Conservation (phyloP, 2,797 vertebrate genomes). For the Gila robusta region DNA sequence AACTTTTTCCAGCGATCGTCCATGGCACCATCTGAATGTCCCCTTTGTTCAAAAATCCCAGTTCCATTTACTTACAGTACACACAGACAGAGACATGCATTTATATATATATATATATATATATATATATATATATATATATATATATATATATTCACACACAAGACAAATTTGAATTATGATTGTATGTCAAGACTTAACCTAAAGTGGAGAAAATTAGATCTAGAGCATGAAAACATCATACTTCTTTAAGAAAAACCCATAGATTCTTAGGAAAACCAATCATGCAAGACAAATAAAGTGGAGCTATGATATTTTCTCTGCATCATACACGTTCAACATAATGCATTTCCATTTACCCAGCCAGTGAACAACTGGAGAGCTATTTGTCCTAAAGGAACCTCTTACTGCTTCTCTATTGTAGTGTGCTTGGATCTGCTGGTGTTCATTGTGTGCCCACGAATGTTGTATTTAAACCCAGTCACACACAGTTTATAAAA, state of each 20-base stretch:
- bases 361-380: conserved; percentile 4
- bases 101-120: not conserved
- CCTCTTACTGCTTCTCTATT: not conserved
- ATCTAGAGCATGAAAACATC: conserved; percentile 60
- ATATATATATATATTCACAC: conserved; percentile 38
- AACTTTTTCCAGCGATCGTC: conserved; percentile 60
- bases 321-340: not conserved
- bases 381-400: not conserved
- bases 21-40: conserved; percentile 64
- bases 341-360: too few species aligned
- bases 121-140: not conserved
- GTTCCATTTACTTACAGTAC: conserved; percentile 52
- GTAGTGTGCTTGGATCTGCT: not conserved
- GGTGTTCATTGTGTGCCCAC: not conserved
- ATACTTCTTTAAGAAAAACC: conserved; percentile 45
- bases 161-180: conserved; percentile 56
- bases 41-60: conserved; percentile 64
- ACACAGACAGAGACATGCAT: conserved; percentile 45
- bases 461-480: not conserved
- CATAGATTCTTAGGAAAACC: conserved; percentile 48
- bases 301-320: conserved; percentile 26
- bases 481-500: not conserved
- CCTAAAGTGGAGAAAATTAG: conserved; percentile 57
- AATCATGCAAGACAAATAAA: conserved; percentile 26
- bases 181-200: conserved; percentile 59